These are phyloP conservation scores for Leucoma salicis DNA, from an alignment of 2,888 invertebrate species.

Conservation along the genomic window DNA sequence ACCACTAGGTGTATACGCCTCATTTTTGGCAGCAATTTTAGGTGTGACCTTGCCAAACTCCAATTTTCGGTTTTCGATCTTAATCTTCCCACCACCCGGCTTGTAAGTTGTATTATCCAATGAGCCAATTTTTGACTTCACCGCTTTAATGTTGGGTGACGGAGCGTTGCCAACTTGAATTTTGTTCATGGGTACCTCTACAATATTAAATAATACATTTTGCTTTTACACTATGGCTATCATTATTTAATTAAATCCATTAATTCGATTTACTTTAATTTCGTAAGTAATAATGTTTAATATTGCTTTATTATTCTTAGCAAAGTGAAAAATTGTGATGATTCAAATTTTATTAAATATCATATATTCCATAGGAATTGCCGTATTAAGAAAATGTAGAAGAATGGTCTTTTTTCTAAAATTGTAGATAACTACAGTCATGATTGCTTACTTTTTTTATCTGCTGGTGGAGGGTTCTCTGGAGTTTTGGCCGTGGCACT, in stretches of 20 bases:
- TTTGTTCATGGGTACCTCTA: conserved; percentile 96
- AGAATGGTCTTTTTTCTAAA: too few relatives aligned
- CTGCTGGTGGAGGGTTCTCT: conserved; percentile 78
- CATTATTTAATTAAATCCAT: too few relatives aligned
- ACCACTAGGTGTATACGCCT: conserved; percentile 92
- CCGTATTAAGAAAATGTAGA: too few relatives aligned
- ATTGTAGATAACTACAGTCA: not conserved
- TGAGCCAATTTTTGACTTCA: conserved; percentile 96
- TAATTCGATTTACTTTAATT: too few relatives aligned
- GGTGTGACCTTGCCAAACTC: conserved; percentile 92
- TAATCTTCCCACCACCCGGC: conserved; percentile 93
- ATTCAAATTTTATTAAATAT: too few relatives aligned
- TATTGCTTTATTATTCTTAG: too few relatives aligned
- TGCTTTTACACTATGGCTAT: too few relatives aligned
- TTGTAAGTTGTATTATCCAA: conserved; percentile 94
- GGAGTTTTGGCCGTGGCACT: conserved; percentile 86
- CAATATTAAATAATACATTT: conserved; percentile 26
- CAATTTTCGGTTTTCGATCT: conserved; percentile 93
- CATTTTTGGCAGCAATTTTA: conserved; percentile 95
- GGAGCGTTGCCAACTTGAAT: conserved; percentile 95
- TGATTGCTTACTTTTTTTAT: conserved; percentile 87
- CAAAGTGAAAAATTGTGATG: too few relatives aligned
- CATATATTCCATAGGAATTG: too few relatives aligned
- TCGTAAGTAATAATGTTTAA: too few relatives aligned
- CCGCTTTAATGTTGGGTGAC: conserved; percentile 94